phyloP scores from a whole-genome alignment of 2,888 invertebrate genomes.

The Latheticus oryzae region DNA sequence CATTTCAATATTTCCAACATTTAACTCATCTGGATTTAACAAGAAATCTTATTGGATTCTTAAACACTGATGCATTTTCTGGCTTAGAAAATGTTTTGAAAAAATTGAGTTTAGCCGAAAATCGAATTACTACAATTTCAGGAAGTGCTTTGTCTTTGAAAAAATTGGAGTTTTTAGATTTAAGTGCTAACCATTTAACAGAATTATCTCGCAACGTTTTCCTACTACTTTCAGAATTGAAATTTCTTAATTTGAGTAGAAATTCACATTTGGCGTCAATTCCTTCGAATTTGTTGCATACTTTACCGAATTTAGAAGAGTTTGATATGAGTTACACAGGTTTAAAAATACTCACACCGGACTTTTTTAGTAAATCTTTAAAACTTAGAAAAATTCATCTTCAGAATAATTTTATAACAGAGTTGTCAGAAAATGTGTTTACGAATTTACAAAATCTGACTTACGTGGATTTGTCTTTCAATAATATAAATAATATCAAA shows the following conservation, averaged over 20 bases:
- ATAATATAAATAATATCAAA: slow-evolving; percentile 80
- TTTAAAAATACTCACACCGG: slow-evolving; percentile 78
- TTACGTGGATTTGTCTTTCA: slow-evolving; percentile 81
- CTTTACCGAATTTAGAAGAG: slow-evolving; percentile 74
- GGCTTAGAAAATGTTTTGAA: slow-evolving; percentile 81
- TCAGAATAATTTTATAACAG: slow-evolving; percentile 79
- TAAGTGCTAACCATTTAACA: slow-evolving; percentile 83
- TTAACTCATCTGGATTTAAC: slow-evolving; percentile 80
- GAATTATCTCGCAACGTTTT: slow-evolving; percentile 79
- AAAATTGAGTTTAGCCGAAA: slow-evolving; percentile 79
- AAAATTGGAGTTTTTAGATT: slow-evolving; percentile 76
- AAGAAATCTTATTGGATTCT: slow-evolving; percentile 79
- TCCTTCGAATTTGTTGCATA: slow-evolving; percentile 76
- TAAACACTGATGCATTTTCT: slow-evolving; percentile 79
- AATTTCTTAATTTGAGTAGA: slow-evolving; percentile 80
- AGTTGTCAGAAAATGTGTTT: slow-evolving; percentile 82
- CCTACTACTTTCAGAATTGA: slow-evolving; percentile 73
- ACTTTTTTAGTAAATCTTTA: slow-evolving; percentile 76
- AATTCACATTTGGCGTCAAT: slow-evolving; percentile 77
- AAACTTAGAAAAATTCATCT: slow-evolving; percentile 77
- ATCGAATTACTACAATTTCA: slow-evolving; percentile 76
- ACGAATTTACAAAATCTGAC: slow-evolving; percentile 81
- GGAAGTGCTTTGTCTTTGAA: slow-evolving; percentile 74
- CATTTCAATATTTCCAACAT: slow-evolving; percentile 83
- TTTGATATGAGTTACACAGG: slow-evolving; percentile 82